Evolutionary conservation across 2,797 vertebrate genomes (phyloP), one percentile per base, ranked within the genome.

Genomic region (Gouania willdenowi): DNA sequence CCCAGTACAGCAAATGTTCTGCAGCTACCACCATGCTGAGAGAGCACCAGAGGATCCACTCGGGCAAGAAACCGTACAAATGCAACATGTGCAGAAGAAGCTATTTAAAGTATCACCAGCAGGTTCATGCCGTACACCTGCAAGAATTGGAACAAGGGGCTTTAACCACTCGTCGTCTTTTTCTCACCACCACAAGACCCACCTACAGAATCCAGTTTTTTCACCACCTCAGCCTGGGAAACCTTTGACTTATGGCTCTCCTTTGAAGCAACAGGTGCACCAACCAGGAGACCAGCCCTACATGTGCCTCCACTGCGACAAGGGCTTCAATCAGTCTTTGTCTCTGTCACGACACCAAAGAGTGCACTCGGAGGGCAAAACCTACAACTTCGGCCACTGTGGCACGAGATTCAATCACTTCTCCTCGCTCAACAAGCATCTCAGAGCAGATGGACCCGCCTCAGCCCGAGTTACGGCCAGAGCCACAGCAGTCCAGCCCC

Each of bases 81-180:
- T 91, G 90, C 55, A 89, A 86, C 79, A 87, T 89, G 85, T 91
- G 90, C 71, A 71, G 89, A 50, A 90, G 91, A 79, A 90, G 90
- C 52, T 91, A 91, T 41, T 83, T 91, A 32, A 91, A 91, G 67
- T 90, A 90, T 63, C 90, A 91, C 70, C 90, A 90, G 81, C 85
- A 88, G 38, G 87, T 90, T 37, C 90, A 91, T 9, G 82, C 88
- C 3, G 90, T 91, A 90, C 75, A 82, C 84, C 36, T 91, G 90
- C 80, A 80, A 89, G 71, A 88, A 90, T 55, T 91, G 90, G 51
- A 89, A 88, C 69, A 90, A 90, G n/a, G 67, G 86, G 90, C 59
- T 91, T 91, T 54, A 90, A 90, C 56, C 89, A 90, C 75, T 90
- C 89, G n/a, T 90, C 88, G 0, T 90, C 89, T 1, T 76, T 90